Evolutionary conservation across 1,140 invertebrate genomes (phyloP), one percentile per base, ranked within the genome.

Genomic region (Eriosoma lanigerum): DNA sequence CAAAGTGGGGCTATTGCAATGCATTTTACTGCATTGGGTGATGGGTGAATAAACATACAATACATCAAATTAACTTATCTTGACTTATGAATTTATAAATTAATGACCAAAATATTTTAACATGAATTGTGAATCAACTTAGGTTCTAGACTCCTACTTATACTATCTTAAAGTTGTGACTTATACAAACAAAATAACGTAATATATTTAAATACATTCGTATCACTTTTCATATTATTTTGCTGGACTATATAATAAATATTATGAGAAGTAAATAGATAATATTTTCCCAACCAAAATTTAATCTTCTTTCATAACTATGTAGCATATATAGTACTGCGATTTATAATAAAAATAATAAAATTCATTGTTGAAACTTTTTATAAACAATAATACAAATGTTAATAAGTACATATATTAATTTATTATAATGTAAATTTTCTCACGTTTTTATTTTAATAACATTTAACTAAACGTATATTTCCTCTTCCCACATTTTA

Each of bases 371-470:
- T 68, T 68, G 19, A 44, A 68, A 68, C 21, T 26, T 17, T 24
- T 44, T 48, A 12, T 29, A 15, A 68, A 24, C 12, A 46, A 15
- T 15, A 17, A 68, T 68, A 24, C 46, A 26, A 68, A 68, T 24
- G n/a, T 66, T 66, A 66, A 66, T 66, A n/a, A 38, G 32, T 38
- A 38, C 3, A 38, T 29, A 48, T 1, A 48, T 68, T 13, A 13
- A 48, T 68, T 24, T 46, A 68, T 68, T 46, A 15, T 48, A 24
- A 17, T 68, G 46, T 46, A 54, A 3, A 24, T 24, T 15, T 48
- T 68, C 64, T 68, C n/a, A 46, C 44, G n/a, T 46, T 46, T 4
- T 44, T 68, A 46, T 46, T 48, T 75, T 26, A 56, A 56, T 58
- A 38, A 58, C 13, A 15, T 10, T 52, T 32, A 54, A 9, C 15